phyloP scores from a whole-genome alignment of 2,113 vertebrate species.

The Vombatus ursinus region DNA sequence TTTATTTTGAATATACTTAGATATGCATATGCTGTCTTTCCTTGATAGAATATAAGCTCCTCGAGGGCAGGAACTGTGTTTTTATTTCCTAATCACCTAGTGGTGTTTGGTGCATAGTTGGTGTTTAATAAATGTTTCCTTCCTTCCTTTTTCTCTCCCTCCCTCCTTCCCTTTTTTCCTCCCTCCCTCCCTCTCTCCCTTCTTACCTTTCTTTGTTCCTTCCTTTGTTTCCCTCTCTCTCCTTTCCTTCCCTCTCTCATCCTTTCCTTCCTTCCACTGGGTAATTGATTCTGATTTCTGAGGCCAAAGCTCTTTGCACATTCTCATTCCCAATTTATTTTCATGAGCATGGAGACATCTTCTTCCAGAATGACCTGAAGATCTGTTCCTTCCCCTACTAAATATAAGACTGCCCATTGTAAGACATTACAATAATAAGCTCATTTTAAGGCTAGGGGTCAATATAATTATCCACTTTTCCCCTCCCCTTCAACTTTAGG shows the following conservation, averaged over 20 bases:
- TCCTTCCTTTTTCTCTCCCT: neutral
- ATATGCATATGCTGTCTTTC: too few relatives aligned
- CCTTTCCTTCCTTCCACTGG: neutral
- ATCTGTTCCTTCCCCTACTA: neutral
- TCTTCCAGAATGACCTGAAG: neutral
- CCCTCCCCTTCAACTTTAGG: neutral
- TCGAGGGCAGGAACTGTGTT: too few relatives aligned
- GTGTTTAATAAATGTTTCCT: neutral
- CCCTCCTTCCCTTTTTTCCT: neutral
- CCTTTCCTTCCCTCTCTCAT: neutral
- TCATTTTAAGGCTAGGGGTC: neutral
- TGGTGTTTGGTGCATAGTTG: too few relatives aligned
- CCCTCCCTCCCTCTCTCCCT: too few relatives aligned
- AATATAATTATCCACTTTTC: neutral
- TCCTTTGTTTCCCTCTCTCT: too few relatives aligned
- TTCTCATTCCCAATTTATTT: neutral
- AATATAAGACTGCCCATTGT: neutral
- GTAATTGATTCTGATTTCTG: neutral
- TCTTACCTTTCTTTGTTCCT: too few relatives aligned
- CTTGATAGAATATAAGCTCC: too few relatives aligned
- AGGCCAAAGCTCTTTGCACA: neutral
- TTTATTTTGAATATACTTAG: too few relatives aligned
- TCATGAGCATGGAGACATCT: neutral
- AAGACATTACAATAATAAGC: neutral
- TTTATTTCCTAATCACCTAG: too few relatives aligned